Evolutionary conservation across 2,113 vertebrate genomes (phyloP), one percentile per base, ranked within the genome.

Genomic region (Gopherus evgoodei): DNA sequence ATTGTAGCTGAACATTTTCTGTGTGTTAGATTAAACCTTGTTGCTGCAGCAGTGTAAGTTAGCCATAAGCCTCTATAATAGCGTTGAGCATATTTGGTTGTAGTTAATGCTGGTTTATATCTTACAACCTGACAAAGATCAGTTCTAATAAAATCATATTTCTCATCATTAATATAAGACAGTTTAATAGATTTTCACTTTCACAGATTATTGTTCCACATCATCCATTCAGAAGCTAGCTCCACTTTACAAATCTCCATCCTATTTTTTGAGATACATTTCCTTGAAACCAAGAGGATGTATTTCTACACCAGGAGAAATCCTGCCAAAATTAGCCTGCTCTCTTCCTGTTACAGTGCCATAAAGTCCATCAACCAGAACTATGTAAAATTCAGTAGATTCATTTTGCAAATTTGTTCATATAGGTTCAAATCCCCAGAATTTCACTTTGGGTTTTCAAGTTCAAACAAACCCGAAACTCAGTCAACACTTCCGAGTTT

Each of bases 401-500:
- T 76, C 24, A 44, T 44, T 76, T 76, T 44, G 72, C 38, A 44
- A 13, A 25, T 76, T 44, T 76, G 42, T 44, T 21, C 38, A 75
- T 42, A 42, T 11, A 42, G 38, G 3, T 75, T 76, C 72, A 44
- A 44, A 76, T 27, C 72, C 72, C 72, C 72, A 76, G 38, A 44
- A 76, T 27, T 76, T 76, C 72, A 76, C 42, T 44, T 44, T 76
- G 72, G 22, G 24, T 44, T 76, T 76, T 76, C 38, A 76, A 76
- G 72, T 76, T 76, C 72, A 69, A 0, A 1, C 84, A 69, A 91
- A 93, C 81, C 59, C 90, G 88, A 94, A 95, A 83, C n/a, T 86
- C 29, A 22, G 47, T 50, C 82, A 86, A 31, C 83, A 86, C 10
- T 84, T 56, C 76, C 91, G 95, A 89, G 38, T 84, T 93, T 90